Conservation (phyloP, 1,140 invertebrate species). For the Drosophila nasuta region DNA sequence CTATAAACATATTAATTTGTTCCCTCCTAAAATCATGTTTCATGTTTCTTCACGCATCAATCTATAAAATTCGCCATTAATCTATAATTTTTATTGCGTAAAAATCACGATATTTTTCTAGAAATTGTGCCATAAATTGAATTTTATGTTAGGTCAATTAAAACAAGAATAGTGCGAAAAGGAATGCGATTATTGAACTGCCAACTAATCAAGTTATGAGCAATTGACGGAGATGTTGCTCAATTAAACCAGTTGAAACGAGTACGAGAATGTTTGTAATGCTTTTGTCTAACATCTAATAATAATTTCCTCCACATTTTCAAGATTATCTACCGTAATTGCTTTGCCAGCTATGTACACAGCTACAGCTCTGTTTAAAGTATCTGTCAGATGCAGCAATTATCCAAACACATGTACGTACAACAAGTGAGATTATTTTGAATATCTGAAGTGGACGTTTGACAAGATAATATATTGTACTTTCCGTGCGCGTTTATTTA, state of each 20-base stretch:
- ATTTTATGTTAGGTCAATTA: slow-evolving; percentile 6
- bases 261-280: background rate
- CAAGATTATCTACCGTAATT: slow-evolving; percentile 13
- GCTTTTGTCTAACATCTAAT: background rate
- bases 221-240: slow-evolving; percentile 9
- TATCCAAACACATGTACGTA: slow-evolving; percentile 7
- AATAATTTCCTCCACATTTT: background rate
- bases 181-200: slow-evolving; percentile 16
- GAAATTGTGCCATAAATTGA: slow-evolving; percentile 8
- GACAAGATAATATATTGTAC: slow-evolving; percentile 20
- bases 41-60: slow-evolving; percentile 11
- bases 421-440: slow-evolving; percentile 18
- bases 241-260: slow-evolving; percentile 6
- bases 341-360: background rate
- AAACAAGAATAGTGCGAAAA: slow-evolving; percentile 1
- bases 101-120: slow-evolving; percentile 1
- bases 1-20: background rate
- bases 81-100: slow-evolving; percentile 6
- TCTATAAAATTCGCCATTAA: background rate
- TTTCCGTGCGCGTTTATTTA: background rate
- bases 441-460: slow-evolving; percentile 29
- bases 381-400: slow-evolving; percentile 33
- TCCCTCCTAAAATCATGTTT: background rate
- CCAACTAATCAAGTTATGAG: slow-evolving; percentile 25
- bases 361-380: background rate